Conservation (phyloP, 2,888 invertebrate species). For the Melipona beecheii region DNA sequence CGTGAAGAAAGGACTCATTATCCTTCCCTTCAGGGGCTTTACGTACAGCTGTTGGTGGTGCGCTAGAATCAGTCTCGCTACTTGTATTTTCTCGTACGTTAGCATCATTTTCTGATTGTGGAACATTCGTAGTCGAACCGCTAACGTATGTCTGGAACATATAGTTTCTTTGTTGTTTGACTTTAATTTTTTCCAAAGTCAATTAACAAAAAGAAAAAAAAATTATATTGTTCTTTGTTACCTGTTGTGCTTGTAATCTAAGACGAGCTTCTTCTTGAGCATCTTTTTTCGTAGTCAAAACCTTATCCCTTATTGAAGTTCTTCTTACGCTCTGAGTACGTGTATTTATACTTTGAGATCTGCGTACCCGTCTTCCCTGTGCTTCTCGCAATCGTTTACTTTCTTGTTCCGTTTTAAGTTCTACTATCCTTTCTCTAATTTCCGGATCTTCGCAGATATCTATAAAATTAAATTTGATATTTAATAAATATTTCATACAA, state of each 20-base stretch:
- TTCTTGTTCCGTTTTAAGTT: slow-evolving; percentile 95
- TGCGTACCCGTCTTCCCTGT: slow-evolving; percentile 87
- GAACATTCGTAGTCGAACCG: slow-evolving; percentile 71
- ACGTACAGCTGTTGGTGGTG: slow-evolving; percentile 85
- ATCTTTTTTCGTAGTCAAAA: slow-evolving; percentile 96
- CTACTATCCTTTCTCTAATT: slow-evolving; percentile 94
- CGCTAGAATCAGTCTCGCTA: slow-evolving; percentile 77
- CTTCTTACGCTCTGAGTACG: slow-evolving; percentile 96
- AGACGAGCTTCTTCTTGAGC: slow-evolving; percentile 96
- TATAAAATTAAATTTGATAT: slow-evolving; percentile 77
- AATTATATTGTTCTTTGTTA: slow-evolving; percentile 72
- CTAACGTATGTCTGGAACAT: slow-evolving; percentile 76
- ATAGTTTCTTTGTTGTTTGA: background rate
- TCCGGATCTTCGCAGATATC: slow-evolving; percentile 99
- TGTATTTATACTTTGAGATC: slow-evolving; percentile 91
- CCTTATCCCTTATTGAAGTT: slow-evolving; percentile 96
- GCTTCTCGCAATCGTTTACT: slow-evolving; percentile 88
- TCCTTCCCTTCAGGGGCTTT: slow-evolving; percentile 93
- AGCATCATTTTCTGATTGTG: slow-evolving; percentile 74
- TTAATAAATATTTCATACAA: background rate
- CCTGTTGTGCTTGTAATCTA: slow-evolving; percentile 87
- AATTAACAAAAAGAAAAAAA: background rate
- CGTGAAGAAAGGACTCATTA: slow-evolving; percentile 88
- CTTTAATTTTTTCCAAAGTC: background rate
- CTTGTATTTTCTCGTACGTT: slow-evolving; percentile 71